Conservation (phyloP, 2,888 invertebrate genomes). For the Villa cingulata region DNA sequence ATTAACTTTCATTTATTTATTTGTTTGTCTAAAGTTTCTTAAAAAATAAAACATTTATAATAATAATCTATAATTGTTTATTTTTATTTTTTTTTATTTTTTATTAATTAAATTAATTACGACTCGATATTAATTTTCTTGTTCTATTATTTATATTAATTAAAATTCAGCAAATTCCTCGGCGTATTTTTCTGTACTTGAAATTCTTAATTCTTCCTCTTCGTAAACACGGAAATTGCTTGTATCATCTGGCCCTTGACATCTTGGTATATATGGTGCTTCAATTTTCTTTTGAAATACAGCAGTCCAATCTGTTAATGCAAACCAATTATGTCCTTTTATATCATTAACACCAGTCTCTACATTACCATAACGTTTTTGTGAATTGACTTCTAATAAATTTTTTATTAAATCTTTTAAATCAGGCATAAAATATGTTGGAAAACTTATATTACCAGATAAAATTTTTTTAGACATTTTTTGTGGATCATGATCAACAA, state of each 20-base stretch:
- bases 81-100: no score
- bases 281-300: constrained; percentile 99
- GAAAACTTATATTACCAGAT: constrained; percentile 96
- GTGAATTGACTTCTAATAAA: constrained; percentile 88
- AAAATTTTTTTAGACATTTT: constrained; percentile 99
- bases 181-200: constrained; percentile 97
- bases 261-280: constrained; percentile 97
- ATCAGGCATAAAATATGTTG: constrained; percentile 97
- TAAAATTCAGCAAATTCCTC: constrained; percentile 99
- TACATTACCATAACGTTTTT: constrained; percentile 96
- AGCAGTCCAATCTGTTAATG: constrained; percentile 97
- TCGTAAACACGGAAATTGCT: constrained; percentile 99
- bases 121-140: no score
- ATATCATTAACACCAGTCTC: constrained; percentile 99
- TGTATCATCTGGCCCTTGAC: constrained; percentile 97
- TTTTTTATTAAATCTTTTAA: constrained; percentile 95
- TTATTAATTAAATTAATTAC: no score
- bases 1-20: no score
- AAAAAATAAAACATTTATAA: no score
- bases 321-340: constrained; percentile 98
- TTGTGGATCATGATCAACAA: constrained; percentile 99
- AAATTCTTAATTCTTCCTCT: constrained; percentile 96
- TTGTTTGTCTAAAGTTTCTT: no score
- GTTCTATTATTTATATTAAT: no score
- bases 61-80: no score